These are phyloP conservation scores for Belonocnema kinseyi DNA, from an alignment of 1,140 invertebrate species.

Conservation along the genomic window DNA sequence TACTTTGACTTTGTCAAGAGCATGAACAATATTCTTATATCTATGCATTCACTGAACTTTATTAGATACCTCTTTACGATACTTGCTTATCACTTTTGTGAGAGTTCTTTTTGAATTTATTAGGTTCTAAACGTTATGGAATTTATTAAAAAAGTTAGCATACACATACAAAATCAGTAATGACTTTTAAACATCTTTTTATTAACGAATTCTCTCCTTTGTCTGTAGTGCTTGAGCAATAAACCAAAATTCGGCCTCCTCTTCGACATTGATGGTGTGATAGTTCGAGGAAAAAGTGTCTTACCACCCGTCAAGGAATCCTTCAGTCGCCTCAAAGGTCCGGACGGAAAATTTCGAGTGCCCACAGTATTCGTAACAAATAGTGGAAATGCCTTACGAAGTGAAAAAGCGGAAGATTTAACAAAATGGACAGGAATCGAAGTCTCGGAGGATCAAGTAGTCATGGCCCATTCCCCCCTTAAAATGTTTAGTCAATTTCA, in stretches of 20 bases:
- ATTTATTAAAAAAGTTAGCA: background rate
- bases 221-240: conserved; percentile 62
- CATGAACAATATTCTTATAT: conserved; percentile 11
- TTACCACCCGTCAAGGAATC: conserved; percentile 79
- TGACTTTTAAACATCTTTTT: background rate
- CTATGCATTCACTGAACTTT: background rate
- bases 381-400: conserved; percentile 79
- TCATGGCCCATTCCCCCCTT: conserved; percentile 85
- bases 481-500: conserved; percentile 81
- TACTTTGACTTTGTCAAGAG: conserved; percentile 36
- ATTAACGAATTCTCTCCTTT: background rate
- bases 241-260: conserved; percentile 80
- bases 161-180: background rate
- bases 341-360: conserved; percentile 78
- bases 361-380: conserved; percentile 85
- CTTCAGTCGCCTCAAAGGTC: conserved; percentile 77
- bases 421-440: conserved; percentile 80
- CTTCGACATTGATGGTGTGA: conserved; percentile 86
- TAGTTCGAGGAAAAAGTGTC: conserved; percentile 81
- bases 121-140: background rate
- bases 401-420: conserved; percentile 80
- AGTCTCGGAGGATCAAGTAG: conserved; percentile 81
- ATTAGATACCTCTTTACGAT: too few relatives aligned
- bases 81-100: background rate
- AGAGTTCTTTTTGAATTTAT: background rate